Evolutionary conservation across 2,113 vertebrate genomes (phyloP).

Genomic region (Scartelaos histophorus): DNA sequence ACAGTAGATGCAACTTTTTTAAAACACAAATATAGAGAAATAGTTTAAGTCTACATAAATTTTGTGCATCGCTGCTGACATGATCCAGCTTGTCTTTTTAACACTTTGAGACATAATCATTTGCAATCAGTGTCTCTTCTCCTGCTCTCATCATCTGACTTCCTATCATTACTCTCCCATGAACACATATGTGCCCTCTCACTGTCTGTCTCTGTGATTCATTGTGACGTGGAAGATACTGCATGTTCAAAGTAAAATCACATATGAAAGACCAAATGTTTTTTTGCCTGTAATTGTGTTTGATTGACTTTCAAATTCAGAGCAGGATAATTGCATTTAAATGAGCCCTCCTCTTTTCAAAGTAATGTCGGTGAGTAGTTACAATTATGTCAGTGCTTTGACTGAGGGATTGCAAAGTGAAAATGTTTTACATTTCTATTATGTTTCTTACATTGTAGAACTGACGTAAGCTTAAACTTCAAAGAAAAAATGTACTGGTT

Average conservation of each 20-base stretch:
- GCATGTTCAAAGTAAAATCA: conserved; percentile 37
- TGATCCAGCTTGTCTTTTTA: conserved; percentile 21
- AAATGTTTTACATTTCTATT: background rate
- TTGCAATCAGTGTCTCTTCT: conserved; percentile 29
- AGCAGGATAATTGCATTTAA: conserved; percentile 41
- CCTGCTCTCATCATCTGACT: conserved; percentile 23
- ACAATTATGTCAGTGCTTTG: conserved; percentile 17
- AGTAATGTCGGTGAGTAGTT: conserved; percentile 22
- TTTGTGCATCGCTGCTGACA: conserved; percentile 10
- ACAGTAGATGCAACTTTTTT: too few relatives aligned
- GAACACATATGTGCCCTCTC: conserved; percentile 27
- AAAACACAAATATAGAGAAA: too few relatives aligned
- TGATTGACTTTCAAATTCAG: conserved; percentile 30
- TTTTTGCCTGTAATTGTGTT: conserved; percentile 6
- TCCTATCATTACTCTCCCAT: conserved; percentile 34
- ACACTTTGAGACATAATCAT: conserved; percentile 34
- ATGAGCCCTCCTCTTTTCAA: conserved; percentile 29
- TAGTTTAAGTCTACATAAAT: background rate
- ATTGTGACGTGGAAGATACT: background rate
- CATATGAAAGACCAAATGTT: conserved; percentile 26
- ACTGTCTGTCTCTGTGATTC: conserved; percentile 12
- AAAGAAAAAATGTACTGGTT: too few relatives aligned
- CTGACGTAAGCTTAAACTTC: background rate
- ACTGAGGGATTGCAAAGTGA: conserved; percentile 17
- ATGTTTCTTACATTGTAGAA: background rate